phyloP scores from a whole-genome alignment of 2,797 vertebrate genomes.

The Gastrophryne carolinensis region DNA sequence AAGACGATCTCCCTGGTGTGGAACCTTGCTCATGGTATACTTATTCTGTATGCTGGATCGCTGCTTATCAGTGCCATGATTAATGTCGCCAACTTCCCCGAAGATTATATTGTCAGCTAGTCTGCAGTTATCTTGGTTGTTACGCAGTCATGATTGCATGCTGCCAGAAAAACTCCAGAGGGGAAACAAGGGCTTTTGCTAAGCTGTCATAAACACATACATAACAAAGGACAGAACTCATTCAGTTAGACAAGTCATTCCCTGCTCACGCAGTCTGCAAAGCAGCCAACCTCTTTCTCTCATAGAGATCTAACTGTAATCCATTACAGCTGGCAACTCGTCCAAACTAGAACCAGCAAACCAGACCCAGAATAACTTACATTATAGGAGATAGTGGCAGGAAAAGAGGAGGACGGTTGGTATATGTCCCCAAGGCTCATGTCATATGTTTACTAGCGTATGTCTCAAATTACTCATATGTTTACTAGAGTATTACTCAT shows the following conservation, averaged over 20 bases:
- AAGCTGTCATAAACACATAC: conserved; percentile 52
- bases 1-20: conserved; percentile 13
- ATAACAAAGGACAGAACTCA: conserved; percentile 48
- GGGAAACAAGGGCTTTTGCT: conserved; percentile 51
- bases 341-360: conserved; percentile 6
- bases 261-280: conserved; percentile 21
- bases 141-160: conserved; percentile 52
- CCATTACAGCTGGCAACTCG: not conserved
- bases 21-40: conserved; percentile 29
- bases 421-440: no score
- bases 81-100: conserved; percentile 41
- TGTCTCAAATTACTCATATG: no score
- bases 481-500: no score
- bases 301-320: not conserved
- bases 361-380: no score
- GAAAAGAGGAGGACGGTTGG: no score
- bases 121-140: conserved; percentile 52
- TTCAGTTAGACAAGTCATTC: conserved; percentile 49
- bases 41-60: conserved; percentile 27
- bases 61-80: conserved; percentile 19
- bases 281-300: not conserved
- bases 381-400: no score
- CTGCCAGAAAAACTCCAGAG: conserved; percentile 48
- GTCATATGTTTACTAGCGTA: no score
- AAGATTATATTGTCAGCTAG: conserved; percentile 53